Percentiles rank a stretch among this genome's conserved stretches.
These are phyloP conservation scores for Bufotes viridis DNA, from an alignment of 2,797 vertebrate species.

Conservation along the genomic window DNA sequence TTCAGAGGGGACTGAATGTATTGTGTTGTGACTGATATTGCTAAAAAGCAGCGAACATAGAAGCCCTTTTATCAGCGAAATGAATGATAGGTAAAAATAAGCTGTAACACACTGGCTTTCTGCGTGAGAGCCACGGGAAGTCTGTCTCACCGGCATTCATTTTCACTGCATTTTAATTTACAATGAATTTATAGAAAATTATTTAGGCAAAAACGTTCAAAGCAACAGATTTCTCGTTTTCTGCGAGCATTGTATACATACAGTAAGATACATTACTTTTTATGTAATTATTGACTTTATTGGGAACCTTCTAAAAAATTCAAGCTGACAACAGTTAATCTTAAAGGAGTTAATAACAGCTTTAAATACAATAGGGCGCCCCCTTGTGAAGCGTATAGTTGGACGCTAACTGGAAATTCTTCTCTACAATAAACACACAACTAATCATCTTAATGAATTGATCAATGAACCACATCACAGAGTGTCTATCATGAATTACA, in stretches of 20 bases:
- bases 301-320: background rate
- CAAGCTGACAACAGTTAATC: background rate
- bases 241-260: background rate
- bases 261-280: background rate
- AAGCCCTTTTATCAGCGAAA: slow-evolving; percentile 57
- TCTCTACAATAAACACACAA: background rate
- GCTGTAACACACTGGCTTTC: slow-evolving; percentile 29
- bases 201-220: slow-evolving; percentile 10
- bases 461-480: background rate
- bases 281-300: background rate
- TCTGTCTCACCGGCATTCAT: slow-evolving; percentile 32
- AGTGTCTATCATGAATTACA: background rate
- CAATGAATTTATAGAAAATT: slow-evolving; percentile 29
- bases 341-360: background rate
- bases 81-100: slow-evolving; percentile 55
- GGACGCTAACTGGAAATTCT: background rate
- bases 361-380: background rate
- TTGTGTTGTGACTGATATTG: slow-evolving; percentile 74
- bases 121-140: slow-evolving; percentile 39
- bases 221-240: background rate
- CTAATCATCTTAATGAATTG: background rate
- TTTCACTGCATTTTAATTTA: slow-evolving; percentile 40
- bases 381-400: background rate
- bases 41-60: slow-evolving; percentile 70
- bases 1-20: slow-evolving; percentile 70